Conservation (phyloP, 2,113 vertebrate species). For the Indri indri region DNA sequence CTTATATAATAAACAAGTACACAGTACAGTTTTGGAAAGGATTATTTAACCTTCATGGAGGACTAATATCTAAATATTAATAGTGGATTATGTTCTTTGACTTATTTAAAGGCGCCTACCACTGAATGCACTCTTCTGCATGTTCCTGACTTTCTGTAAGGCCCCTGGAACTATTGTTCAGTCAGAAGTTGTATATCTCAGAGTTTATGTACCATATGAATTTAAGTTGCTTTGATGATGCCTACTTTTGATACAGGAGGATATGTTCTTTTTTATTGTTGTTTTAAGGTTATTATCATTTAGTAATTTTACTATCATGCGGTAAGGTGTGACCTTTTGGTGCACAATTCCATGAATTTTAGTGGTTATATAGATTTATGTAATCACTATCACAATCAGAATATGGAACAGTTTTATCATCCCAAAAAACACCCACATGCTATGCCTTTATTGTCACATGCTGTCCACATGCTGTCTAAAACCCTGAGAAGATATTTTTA, state of each 20-base stretch:
- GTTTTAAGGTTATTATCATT: background rate
- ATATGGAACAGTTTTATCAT: background rate
- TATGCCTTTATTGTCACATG: background rate
- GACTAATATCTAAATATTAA: constrained; percentile 38
- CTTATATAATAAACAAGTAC: constrained; percentile 51
- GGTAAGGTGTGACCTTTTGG: background rate
- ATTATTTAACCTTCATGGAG: constrained; percentile 47
- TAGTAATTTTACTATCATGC: background rate
- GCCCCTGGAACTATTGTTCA: background rate
- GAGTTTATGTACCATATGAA: background rate
- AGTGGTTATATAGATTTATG: background rate
- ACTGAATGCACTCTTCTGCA: background rate
- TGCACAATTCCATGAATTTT: background rate
- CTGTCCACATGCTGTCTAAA: background rate
- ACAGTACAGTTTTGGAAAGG: constrained; percentile 38
- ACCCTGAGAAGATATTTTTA: background rate
- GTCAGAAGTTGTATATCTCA: background rate
- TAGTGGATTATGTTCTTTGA: constrained; percentile 28
- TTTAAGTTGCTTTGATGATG: background rate
- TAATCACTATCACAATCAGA: background rate
- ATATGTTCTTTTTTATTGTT: background rate
- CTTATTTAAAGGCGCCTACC: constrained; percentile 28
- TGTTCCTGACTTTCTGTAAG: background rate
- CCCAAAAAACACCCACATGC: background rate
- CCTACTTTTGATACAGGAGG: background rate